Evolutionary conservation across 2,888 invertebrate genomes (phyloP), one percentile per base, ranked within the genome.

Genomic region (Choristoneura rosaceana): DNA sequence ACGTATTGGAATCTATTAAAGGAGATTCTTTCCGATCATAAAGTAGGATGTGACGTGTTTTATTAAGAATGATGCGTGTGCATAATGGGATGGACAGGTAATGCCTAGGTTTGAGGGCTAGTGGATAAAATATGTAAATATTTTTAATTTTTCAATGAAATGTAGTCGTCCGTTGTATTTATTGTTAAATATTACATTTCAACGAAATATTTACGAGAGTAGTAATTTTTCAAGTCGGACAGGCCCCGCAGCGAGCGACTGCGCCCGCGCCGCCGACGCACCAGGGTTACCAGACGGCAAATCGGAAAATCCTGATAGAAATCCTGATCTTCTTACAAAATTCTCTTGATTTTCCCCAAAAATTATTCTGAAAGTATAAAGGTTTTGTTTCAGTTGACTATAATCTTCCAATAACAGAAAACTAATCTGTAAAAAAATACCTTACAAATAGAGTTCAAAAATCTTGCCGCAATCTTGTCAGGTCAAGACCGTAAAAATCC

Each of bases 181-280:
- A 83, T 87, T 88, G 90, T 88, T 88, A 89, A 90, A 90, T 89
- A 90, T 87, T 88, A 84, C 88, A 83, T 89, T 88, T 88, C 88
- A 88, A 89, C 88, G 82, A 89, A 88, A 89, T 90, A 88, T 90
- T 90, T 89, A 90, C 84, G 90, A 88, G 86, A 83, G 86, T 84
- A 82, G 89, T 89, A 87, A 90, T 90, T 90, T 88, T 90, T 90
- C 88, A 89, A 80, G 79, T 74, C 77, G 74, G 87, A 89, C 89
- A 86, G 82, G 87, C 88, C 87, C 87, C 76, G 81, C 80, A 85
- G 90, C 88, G 82, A 77, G 79, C 50, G 25, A 25, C 78, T 68
- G 75, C 79, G 78, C 64, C 61, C 61, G 45, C 71, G 17, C 47
- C 62, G 60, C 14, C 14, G 59, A 55, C 60, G 10, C 43, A 43